Base-by-base conservation (phyloP, 2,113 vertebrate genomes). In the Archocentrus centrarchus region DNA sequence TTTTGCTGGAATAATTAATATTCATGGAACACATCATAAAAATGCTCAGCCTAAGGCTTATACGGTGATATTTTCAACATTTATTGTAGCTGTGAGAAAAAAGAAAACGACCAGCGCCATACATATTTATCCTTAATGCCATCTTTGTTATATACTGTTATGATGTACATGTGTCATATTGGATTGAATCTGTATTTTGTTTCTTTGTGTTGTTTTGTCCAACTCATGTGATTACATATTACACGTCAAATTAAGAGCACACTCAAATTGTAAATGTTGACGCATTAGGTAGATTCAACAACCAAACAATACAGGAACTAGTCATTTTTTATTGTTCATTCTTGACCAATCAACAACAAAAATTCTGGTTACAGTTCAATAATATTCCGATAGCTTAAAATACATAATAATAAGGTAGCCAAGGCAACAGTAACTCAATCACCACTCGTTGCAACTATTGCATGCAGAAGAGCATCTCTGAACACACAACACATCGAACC, bases 1-100 rank as follows among this genome's bases (percentile, higher is more conserved):
- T 68, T 80, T 77, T 17, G 4, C 15, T 58, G 79, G 50, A 84
- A 77, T 77, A 61, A 81, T 44, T 58, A 82, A 58, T 37, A 76
- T 44, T 61, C 13, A 22, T 76, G 11, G 9, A 47, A 22, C 47
- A 10, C 50, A 66, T 81, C 10, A 35, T 17, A 22, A 27, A 77
- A 68, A 39, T 50, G 5, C 6, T 66, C 24, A 59, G 53, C 50
- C 75, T 32, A 44, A 75, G 20, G 47, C 75, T 81, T 59, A 27
- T 55, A 32, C 27, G 1, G 11, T 47, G 53, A 68, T 22, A 79
- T 84, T 70, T 59, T 59, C 18, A 82, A 44, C 20, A 61, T 30
- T 47, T 32, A 70, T 11, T 76, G 11, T 22, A 17, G 7, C 24
- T 53, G 3, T 53, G 6, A 53, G 50, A 7, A 18, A 18, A 53